Evolutionary conservation across 1,140 invertebrate species (phyloP), one percentile per base, ranked within the genome.

Genomic region (Cardiocondyla obscurior): DNA sequence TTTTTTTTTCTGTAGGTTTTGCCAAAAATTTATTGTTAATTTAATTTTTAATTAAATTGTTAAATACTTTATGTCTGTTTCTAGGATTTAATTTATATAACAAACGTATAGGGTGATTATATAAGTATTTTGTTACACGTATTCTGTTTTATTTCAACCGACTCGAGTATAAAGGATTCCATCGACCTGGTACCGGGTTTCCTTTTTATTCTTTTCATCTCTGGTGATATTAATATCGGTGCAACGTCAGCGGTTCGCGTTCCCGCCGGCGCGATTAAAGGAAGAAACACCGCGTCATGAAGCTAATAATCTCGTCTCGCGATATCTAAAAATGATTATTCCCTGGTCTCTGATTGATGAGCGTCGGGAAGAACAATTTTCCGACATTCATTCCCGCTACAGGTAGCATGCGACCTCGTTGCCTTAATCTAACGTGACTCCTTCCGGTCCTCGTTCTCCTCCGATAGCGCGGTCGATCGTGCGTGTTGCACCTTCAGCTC

Each of bases 371-470:
- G 19, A 55, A 67, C 44, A 57, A 33, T 65, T 55, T 67, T 55
- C 74, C n/a, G 57, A 60, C 62, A 25, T 83, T 39, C 57, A 84
- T 73, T 73, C 72, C 39, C 46, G 70, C 19, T 33, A 72, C 51
- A 39, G 57, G 12, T 82, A 77, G 72, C 76, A 90, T 81, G 84
- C 89, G 92, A 93, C 93, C 93, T 88, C 88, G 85, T 93, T 93
- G 90, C 91, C 92, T 93, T 93, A 92, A 93, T 93, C 90, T 91
- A 91, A 83, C 84, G 1, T 64, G 42, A n/a, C n/a, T n/a, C n/a
- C n/a, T n/a, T n/a, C n/a, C n/a, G n/a, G 53, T 49, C 60, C 55
- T 58, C 51, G 81, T 64, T 76, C 72, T 87, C 67, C 10, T 77
- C 65, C 28, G 19, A 28, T 76, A 64, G 87, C 84, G 14, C 55